Base-by-base conservation (phyloP, 2,113 vertebrate genomes). In the Otocyon megalotis region DNA sequence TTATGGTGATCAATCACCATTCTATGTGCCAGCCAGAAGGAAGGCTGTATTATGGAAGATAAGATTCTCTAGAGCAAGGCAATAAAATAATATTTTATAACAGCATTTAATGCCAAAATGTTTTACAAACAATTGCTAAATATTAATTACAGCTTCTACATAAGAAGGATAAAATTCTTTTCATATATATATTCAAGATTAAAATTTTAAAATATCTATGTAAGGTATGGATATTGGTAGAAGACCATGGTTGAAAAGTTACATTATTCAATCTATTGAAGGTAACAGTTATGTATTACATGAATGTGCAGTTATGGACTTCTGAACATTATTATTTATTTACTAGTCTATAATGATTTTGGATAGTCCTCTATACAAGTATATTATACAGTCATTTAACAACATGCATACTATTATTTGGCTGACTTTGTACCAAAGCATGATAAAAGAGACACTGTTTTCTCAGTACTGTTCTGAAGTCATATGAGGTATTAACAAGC, bases 261-360 rank as follows among this genome's bases (percentile, higher is more conserved):
- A 88, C 77, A 91, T 98, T 98, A 98, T 98, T 98, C 98, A 96
- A 98, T 98, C 95, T 97, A 86, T 91, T 97, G 96, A 97, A 97
- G 50, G 56, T 97, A 97, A 97, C 98, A 98, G 93, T 96, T 98
- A 86, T 98, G 54, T 96, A 97, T 96, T 98, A 98, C 94, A 95
- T 90, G 87, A 98, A 98, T 98, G 90, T 95, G 50, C 96, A 97
- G 95, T 98, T 99, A 98, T 94, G 96, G 96, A 98, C 93, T 97
- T 98, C n/a, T 95, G 97, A 98, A 97, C 96, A 90, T 95, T 98
- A 98, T 97, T 97, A 90, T 97, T 98, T 99, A 97, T 82, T 98
- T 98, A 97, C 84, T 96, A 96, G 97, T 98, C 94, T 98, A 98
- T 98, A 98, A 98, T 97, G 97, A 94, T 62, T 97, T 91, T 98